phyloP scores from a whole-genome alignment of 2,113 vertebrate genomes.

The Centropus unirufus region DNA sequence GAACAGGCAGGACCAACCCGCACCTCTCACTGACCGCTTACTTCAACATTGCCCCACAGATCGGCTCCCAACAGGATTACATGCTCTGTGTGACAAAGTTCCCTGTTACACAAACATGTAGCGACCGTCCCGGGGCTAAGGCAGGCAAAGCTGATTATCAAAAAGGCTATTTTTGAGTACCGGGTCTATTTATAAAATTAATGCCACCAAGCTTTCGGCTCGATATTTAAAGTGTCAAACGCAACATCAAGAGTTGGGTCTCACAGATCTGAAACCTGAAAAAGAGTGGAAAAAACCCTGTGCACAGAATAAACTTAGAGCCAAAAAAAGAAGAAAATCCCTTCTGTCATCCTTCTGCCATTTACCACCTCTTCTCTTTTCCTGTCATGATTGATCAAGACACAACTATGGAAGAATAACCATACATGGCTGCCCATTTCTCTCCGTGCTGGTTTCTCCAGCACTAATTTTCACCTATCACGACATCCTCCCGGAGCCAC shows the following conservation, averaged over 20 bases:
- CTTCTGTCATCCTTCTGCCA: background rate
- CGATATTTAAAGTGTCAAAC: background rate
- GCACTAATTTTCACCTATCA: background rate
- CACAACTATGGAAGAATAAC: background rate
- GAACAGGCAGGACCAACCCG: background rate
- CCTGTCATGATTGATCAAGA: background rate
- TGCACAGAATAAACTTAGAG: background rate
- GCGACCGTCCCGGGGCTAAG: constrained; percentile 2
- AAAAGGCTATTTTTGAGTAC: constrained; percentile 43
- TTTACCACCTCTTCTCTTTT: background rate
- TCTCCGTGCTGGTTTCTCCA: background rate
- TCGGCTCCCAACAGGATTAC: background rate
- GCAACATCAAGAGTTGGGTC: background rate
- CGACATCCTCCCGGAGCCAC: background rate
- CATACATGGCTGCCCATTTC: background rate
- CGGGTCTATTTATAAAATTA: constrained; percentile 59
- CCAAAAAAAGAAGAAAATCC: background rate
- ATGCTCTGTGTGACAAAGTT: background rate
- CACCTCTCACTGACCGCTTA: background rate
- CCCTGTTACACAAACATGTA: background rate
- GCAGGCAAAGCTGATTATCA: constrained; percentile 57
- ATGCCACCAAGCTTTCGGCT: constrained; percentile 24
- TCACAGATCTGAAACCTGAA: background rate
- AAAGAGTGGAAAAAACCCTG: background rate
- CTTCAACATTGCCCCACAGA: background rate